These are phyloP conservation scores for Morelia viridis DNA, from an alignment of 2,797 vertebrate species.

Conservation along the genomic window DNA sequence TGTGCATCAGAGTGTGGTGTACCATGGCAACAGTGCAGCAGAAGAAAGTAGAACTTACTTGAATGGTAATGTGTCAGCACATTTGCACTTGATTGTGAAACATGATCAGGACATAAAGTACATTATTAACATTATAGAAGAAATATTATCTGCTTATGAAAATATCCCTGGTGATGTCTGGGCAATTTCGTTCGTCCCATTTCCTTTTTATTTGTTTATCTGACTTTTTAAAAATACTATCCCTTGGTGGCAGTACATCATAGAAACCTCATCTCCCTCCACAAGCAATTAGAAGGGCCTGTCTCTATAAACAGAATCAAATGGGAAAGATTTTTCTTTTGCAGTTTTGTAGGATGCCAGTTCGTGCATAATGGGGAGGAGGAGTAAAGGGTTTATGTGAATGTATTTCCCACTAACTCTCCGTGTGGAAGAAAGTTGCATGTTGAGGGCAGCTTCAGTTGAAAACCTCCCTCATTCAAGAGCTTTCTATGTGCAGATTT, in stretches of 20 bases:
- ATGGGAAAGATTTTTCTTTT: not conserved
- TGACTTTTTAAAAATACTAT: not conserved
- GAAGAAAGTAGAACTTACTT: not conserved
- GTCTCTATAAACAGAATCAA: not conserved
- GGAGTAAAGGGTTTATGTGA: not conserved
- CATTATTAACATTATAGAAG: not conserved
- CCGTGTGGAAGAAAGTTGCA: not conserved
- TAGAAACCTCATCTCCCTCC: not conserved
- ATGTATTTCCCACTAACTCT: not conserved
- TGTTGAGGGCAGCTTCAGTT: too few relatives aligned
- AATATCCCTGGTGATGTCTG: not conserved
- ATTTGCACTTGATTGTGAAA: not conserved
- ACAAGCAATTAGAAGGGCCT: not conserved
- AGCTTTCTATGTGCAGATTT: too few relatives aligned
- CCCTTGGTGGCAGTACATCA: not conserved
- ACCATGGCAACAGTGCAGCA: not conserved
- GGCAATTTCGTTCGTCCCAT: not conserved
- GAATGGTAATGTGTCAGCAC: not conserved
- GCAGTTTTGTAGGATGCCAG: not conserved
- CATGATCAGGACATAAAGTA: not conserved
- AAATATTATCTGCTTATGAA: not conserved
- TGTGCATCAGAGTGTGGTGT: not conserved
- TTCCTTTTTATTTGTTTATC: not conserved
- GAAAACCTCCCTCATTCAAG: too few relatives aligned
- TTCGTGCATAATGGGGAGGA: not conserved